These are phyloP conservation scores for Clinocottus analis DNA, from an alignment of 2,113 vertebrate species.

Conservation along the genomic window DNA sequence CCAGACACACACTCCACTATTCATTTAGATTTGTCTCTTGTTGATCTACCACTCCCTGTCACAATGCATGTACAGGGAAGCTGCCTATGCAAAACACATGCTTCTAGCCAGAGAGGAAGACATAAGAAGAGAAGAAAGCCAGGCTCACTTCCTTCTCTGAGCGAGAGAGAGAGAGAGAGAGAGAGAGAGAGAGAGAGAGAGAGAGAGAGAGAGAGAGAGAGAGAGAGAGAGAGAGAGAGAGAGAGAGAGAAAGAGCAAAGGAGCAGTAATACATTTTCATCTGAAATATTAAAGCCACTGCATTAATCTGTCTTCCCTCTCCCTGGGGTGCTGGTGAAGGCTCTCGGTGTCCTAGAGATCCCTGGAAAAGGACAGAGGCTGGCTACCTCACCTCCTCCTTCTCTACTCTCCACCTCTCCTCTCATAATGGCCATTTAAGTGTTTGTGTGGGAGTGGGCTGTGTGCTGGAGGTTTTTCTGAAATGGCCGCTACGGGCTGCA, in stretches of 20 bases:
- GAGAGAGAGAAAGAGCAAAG: constrained; percentile 50
- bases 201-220: constrained; percentile 41
- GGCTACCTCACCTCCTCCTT: constrained; percentile 46
- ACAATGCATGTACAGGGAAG: constrained; percentile 48
- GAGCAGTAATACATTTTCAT: constrained; percentile 82
- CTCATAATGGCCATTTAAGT: constrained; percentile 59
- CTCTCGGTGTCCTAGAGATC: constrained; percentile 69
- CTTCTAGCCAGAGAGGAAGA: constrained; percentile 50
- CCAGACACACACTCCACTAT: constrained; percentile 7
- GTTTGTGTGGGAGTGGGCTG: constrained; percentile 58
- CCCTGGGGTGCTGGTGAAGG: constrained; percentile 73
- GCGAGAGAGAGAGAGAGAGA: constrained; percentile 24
- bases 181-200: constrained; percentile 27
- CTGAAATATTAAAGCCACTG: constrained; percentile 84
- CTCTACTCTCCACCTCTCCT: constrained; percentile 47
- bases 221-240: constrained; percentile 38
- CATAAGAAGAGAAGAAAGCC: constrained; percentile 30
- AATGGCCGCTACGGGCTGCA: constrained; percentile 43
- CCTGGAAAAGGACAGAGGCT: constrained; percentile 69
- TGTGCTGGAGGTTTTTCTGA: constrained; percentile 42
- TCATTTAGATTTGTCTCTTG: constrained; percentile 49
- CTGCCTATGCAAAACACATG: constrained; percentile 60
- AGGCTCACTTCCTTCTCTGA: constrained; percentile 38
- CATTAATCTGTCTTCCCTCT: constrained; percentile 83
- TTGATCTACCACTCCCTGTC: constrained; percentile 61